A percentile compares a stretch with the other conserved stretches of the same genome.
phyloP scores from a whole-genome alignment of 2,113 vertebrate species.

The Sylvietta virens region DNA sequence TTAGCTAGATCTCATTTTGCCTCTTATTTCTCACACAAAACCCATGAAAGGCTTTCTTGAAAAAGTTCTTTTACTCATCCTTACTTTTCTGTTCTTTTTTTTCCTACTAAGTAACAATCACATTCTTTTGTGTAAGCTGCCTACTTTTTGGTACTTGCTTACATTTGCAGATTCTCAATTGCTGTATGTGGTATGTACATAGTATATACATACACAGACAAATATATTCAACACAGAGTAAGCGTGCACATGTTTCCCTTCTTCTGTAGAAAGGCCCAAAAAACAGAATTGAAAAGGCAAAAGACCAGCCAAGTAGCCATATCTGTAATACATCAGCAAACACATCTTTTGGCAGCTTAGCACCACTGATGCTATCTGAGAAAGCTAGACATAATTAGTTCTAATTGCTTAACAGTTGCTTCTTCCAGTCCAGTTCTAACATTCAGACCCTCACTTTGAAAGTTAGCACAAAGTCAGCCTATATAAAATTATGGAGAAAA shows the following conservation, averaged over 20 bases:
- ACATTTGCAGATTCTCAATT: not conserved
- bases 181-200: rapidly evolving
- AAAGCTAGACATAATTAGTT: not conserved
- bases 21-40: not conserved
- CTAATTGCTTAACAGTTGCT: not conserved
- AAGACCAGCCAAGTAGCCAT: not conserved
- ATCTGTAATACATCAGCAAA: not conserved
- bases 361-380: not conserved
- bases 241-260: not conserved
- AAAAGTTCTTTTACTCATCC: not conserved
- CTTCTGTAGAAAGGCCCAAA: not conserved
- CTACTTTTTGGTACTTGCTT: not conserved
- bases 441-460: not conserved
- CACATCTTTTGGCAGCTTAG: not conserved
- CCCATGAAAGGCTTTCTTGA: rapidly evolving
- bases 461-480: not conserved
- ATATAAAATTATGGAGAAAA: not conserved
- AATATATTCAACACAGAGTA: not conserved
- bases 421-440: not conserved
- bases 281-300: not conserved
- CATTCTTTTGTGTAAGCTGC: not conserved
- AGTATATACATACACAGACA: not conserved
- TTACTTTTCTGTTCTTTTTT: not conserved
- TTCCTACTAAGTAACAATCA: not conserved
- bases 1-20: not conserved